Evolutionary conservation across 2,113 vertebrate genomes (phyloP), one percentile per base, ranked within the genome.

Genomic region (Myrmecophaga tridactyla): DNA sequence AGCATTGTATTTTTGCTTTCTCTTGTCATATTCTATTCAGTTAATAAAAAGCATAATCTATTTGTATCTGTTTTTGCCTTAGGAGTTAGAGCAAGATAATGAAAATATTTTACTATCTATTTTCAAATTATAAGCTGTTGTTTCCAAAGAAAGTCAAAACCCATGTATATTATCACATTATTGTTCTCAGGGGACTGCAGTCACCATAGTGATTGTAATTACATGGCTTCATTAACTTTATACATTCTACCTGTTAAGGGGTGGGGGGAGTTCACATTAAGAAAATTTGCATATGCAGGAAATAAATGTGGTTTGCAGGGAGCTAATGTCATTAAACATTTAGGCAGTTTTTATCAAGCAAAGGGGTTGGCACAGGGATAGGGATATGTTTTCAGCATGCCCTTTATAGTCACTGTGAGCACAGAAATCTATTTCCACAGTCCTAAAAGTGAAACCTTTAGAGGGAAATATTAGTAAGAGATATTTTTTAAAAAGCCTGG

Each of bases 211-310:
- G 98, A 99, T 98, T 97, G 98, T 99, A 99, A 99, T 99, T 99
- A 99, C 98, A 99, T 98, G 98, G 99, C 98, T 98, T 99, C 99
- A 99, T 99, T 99, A 99, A 99, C 98, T 99, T 99, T 98, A 98
- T 98, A 97, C 98, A 98, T 99, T 98, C 98, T 98, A 99, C 98
- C 98, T 98, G 99, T 99, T 98, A 98, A 98, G 98, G 98, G 98
- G n/a, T n/a, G 87, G 96, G 76, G 78, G 48, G 78, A 97, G 97
- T 98, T 98, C 98, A 98, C 98, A 99, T 99, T 99, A 99, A 98
- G 97, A 98, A 98, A 98, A 99, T 99, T 99, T 99, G 99, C 99
- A 99, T 99, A 99, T 98, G 98, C 97, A 98, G 98, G 98, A 99
- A 99, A 99, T 99, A 97, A 99, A 99, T 97, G 94, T 96, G 80